Base-by-base conservation (phyloP, 2,797 vertebrate species). In the Takifugu rubripes region DNA sequence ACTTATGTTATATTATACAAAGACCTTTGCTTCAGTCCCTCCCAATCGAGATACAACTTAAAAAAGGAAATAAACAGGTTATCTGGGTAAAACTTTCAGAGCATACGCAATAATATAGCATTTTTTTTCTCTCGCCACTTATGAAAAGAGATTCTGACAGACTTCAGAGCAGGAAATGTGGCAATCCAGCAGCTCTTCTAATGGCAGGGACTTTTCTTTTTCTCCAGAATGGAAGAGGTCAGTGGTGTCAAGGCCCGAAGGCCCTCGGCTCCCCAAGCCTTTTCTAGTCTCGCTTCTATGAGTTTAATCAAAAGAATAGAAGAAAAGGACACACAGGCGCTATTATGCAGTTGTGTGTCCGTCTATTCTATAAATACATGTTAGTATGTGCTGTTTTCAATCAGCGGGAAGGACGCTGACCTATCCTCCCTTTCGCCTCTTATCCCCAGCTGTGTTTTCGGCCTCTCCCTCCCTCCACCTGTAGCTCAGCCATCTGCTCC, bases 401-500 rank as follows among this genome's bases (percentile, higher is more conserved):
- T 69, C 66, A 75, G 69, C 42, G 59, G 59, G 50, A 57, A 56
- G 59, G 62, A 45, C 46, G 61, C 74, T 81, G 61, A 87, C 88
- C 77, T 88, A 68, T 71, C 73, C 78, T 59, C 17, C 17, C 21
- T 25, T 48, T 21, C 8, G 21, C 17, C 46, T 48, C 21, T 24
- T 25, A 12, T 48, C 46, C 17, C 15, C 44, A 21, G 16, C 44
- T 49, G 24, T 49, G 21, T 17, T 29, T 8, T n/a, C 11, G 2
- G 46, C 46, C 46, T 14, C 70, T 57, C 45, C 79, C 44, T 51
- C 10, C 66, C 78, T 91, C 79, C 64, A 84, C 70, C 78, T 88
- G 83, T 66, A 89, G 79, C 75, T 89, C 79, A 68, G 74, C 84
- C 81, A 84, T 77, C 67, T 81, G 77, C 56, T 83, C 69, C 55